Conservation (phyloP, 1,140 invertebrate species). For the Zaprionus kolodkinae region DNA sequence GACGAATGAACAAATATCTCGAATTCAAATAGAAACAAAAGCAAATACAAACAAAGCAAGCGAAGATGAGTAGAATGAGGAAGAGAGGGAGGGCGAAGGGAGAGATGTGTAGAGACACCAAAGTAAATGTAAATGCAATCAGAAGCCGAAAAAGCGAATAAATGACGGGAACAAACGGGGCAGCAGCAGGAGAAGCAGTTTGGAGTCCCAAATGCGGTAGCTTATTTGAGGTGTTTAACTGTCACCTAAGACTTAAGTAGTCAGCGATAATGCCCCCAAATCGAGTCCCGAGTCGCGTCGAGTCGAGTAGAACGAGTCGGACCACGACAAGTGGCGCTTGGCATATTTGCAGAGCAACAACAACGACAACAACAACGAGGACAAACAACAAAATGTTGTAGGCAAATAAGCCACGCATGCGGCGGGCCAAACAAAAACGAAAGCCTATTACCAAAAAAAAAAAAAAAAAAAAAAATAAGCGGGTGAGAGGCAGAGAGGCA, state of each 20-base stretch:
- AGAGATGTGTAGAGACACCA: background rate
- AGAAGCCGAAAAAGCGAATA: conserved; percentile 31
- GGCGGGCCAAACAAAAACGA: conserved; percentile 37
- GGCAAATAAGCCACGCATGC: conserved; percentile 43
- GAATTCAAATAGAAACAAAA: conserved; percentile 72
- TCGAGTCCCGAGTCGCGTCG: background rate
- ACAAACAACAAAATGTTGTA: conserved; percentile 42
- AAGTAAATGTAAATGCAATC: conserved; percentile 51
- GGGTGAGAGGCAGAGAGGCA: too few species aligned
- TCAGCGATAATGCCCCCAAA: conserved; percentile 43
- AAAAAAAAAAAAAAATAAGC: background rate
- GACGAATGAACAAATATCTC: conserved; percentile 63
- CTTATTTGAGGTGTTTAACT: conserved; percentile 77
- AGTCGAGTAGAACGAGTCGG: background rate
- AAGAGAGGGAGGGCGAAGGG: background rate
- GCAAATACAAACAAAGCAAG: conserved; percentile 48
- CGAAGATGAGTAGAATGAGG: conserved; percentile 15
- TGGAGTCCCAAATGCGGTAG: conserved; percentile 62
- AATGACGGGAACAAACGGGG: conserved; percentile 23
- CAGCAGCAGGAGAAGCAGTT: too few species aligned
- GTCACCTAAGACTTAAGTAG: conserved; percentile 77
- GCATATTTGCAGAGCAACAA: conserved; percentile 44
- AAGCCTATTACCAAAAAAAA: conserved; percentile 46
- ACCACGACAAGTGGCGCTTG: conserved; percentile 48
- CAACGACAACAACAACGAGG: conserved; percentile 24